A percentile compares a stretch with the other conserved stretches of the same genome.
Evolutionary conservation across 2,888 invertebrate species (phyloP).

Genomic region (Lycocerus yunnanus): DNA sequence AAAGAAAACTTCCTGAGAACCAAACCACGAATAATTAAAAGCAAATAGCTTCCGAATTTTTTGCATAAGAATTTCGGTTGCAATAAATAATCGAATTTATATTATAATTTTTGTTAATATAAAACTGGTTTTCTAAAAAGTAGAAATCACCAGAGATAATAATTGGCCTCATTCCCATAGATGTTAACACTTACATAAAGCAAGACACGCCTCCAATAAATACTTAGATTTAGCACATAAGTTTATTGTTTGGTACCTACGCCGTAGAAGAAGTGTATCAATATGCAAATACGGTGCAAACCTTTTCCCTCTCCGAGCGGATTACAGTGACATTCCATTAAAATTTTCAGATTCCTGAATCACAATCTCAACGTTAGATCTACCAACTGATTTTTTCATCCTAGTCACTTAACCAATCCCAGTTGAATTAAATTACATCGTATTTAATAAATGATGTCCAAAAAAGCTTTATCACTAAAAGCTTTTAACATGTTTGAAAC

Average conservation of each 20-base stretch:
- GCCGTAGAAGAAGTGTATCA: not conserved
- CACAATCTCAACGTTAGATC: not conserved
- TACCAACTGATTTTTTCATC: not conserved
- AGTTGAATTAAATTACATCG: not conserved
- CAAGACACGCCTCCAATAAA: conserved; percentile 10
- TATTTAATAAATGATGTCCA: not conserved
- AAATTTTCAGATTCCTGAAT: not conserved
- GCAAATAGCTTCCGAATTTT: not conserved
- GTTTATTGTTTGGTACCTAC: not conserved
- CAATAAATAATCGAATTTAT: conserved; percentile 7
- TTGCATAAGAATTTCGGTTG: not conserved
- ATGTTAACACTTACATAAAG: conserved; percentile 10
- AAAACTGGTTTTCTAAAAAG: conserved; percentile 22
- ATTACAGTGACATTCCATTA: not conserved
- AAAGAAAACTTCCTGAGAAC: not conserved
- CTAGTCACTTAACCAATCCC: not conserved
- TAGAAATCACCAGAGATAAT: conserved; percentile 29
- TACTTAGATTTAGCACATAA: not conserved
- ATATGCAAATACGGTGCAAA: not conserved
- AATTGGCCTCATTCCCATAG: conserved; percentile 40
- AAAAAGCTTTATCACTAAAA: not conserved
- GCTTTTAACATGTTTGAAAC: not conserved
- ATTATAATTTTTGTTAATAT: not conserved
- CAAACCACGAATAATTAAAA: not conserved
- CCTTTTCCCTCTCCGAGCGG: not conserved